Base-by-base conservation (phyloP, 2,888 invertebrate species). In the Cataglyphis altisquamis region DNA sequence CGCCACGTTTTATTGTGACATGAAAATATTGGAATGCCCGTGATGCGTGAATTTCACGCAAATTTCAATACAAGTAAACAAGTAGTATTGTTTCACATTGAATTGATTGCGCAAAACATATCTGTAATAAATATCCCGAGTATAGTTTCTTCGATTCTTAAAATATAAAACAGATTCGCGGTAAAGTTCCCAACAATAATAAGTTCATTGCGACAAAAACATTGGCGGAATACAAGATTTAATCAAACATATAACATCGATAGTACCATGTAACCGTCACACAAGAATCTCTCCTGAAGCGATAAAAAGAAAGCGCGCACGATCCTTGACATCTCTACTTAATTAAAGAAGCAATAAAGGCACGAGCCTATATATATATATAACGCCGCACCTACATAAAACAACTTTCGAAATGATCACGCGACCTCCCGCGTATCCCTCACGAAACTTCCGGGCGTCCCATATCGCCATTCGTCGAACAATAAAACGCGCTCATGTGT, bases 351-450 rank as follows among this genome's bases (percentile, higher is more conserved):
- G 55, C 55, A 77, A 66, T 77, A 77, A 77, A 67, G 25, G 55
- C 55, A 64, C 52, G 66, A 55, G 29, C n/a, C n/a, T 66, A 36
- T 36, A 36, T 36, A 36, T 36, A 36, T 36, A 36, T 36, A 36
- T 36, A 55, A 41, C 48, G 67, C 52, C 39, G 55, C 55, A 29
- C 39, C 55, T 66, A 55, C 10, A 67, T 67, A 55, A 77, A 55
- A 66, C 39, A 77, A 67, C 77, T 77, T 77, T 66, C 55, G 77
- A 77, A 77, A 77, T 67, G n/a, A 67, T 52, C 39, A 64, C 48
- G 60, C 29, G 45, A 73, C 25, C 62, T 48, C 52, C 21, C 25
- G 32, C 36, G 18, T 15, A 36, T 41, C 32, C 39, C 66, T 77
- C 39, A 55, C 75, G 39, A 64, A 41, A 77, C 67, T 52, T 64